Conservation (phyloP, 2,888 invertebrate genomes). For the Rhingia campestris region DNA sequence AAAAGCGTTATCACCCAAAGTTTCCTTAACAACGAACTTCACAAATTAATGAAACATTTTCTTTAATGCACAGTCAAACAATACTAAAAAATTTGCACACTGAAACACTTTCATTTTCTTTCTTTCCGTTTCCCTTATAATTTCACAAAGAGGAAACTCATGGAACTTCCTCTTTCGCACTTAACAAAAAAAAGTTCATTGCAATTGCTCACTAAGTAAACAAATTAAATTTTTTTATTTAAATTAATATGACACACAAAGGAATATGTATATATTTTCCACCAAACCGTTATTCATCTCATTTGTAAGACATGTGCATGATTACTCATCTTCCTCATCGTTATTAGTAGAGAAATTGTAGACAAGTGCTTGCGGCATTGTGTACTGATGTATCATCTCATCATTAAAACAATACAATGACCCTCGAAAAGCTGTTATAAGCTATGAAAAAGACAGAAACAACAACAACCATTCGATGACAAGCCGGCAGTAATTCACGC, state of each 20-base stretch:
- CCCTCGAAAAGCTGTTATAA: slow-evolving; percentile 13
- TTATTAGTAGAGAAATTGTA: slow-evolving; percentile 22
- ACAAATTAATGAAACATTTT: neutral
- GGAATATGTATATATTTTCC: neutral
- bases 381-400: slow-evolving; percentile 33
- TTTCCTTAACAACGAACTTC: too few relatives aligned
- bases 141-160: neutral
- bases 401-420: slow-evolving; percentile 21
- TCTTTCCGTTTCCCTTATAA: neutral
- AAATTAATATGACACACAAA: slow-evolving; percentile 46
- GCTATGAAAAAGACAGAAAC: neutral
- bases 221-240: slow-evolving; percentile 37
- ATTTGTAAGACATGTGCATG: slow-evolving; percentile 19
- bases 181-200: slow-evolving; percentile 25
- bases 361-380: slow-evolving; percentile 4
- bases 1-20: too few relatives aligned
- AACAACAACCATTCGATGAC: neutral
- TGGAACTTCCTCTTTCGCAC: slow-evolving; percentile 2
- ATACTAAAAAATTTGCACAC: neutral
- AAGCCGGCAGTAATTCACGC: slow-evolving; percentile 60
- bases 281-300: slow-evolving; percentile 33
- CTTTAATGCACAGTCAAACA: neutral
- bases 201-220: slow-evolving; percentile 1
- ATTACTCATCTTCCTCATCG: slow-evolving; percentile 45
- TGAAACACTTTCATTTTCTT: slow-evolving; percentile 21